Percentiles rank a stretch among this genome's conserved stretches.
These are phyloP conservation scores for Ernsta delagoae DNA, from an alignment of 2,888 invertebrate species.

Conservation along the genomic window DNA sequence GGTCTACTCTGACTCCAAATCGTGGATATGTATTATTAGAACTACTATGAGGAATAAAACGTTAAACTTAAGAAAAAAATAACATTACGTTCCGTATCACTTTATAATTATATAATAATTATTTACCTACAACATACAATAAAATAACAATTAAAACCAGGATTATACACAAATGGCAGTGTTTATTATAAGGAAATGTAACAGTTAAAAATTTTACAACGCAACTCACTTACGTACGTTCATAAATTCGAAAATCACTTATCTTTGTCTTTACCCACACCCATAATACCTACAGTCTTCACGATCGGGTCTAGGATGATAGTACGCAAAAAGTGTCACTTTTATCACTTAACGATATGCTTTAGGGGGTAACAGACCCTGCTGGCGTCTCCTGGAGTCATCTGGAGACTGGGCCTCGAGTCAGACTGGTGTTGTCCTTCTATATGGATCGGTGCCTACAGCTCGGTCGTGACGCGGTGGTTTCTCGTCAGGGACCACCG, in stretches of 20 bases:
- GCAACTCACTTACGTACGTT: constrained; percentile 63
- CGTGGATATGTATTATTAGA: no score
- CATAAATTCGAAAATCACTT: constrained; percentile 74
- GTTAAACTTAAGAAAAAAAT: no score
- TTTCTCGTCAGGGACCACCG: constrained; percentile 55
- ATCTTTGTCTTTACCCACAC: constrained; percentile 54
- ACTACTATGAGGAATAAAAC: no score
- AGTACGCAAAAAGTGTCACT: constrained; percentile 66
- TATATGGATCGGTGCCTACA: constrained; percentile 82
- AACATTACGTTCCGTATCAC: neutral
- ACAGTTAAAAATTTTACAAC: constrained; percentile 77
- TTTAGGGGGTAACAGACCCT: constrained; percentile 63
- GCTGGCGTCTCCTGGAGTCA: constrained; percentile 41
- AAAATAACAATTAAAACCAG: constrained; percentile 41
- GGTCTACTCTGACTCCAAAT: no score
- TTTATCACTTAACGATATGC: constrained; percentile 81
- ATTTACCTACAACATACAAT: constrained; percentile 11
- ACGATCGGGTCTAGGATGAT: constrained; percentile 49
- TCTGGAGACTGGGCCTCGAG: constrained; percentile 46
- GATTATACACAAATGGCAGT: constrained; percentile 77
- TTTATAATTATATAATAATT: constrained; percentile 11
- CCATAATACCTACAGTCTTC: constrained; percentile 52
- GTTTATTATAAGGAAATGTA: constrained; percentile 79
- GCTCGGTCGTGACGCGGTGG: constrained; percentile 73
- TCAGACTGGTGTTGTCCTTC: constrained; percentile 86